Conservation (phyloP, 2,888 invertebrate genomes). For the Drosophila phalerata region DNA sequence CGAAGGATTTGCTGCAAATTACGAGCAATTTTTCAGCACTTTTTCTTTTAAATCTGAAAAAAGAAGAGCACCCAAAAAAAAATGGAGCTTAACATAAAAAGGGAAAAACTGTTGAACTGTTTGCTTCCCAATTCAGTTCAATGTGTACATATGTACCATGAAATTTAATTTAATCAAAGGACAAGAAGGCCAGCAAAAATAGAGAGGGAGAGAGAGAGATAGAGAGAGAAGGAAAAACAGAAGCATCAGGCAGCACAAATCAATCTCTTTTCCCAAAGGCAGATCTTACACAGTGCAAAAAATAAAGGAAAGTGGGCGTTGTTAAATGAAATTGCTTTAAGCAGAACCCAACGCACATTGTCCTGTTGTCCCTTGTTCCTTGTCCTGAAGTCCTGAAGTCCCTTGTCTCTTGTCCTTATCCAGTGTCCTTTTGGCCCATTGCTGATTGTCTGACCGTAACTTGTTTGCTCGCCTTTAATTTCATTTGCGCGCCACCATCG, state of each 20-base stretch:
- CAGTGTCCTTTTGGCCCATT: constrained; percentile 73
- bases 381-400: constrained; percentile 26
- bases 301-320: constrained; percentile 50
- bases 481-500: constrained; percentile 72
- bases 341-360: constrained; percentile 66
- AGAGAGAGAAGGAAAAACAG: background rate
- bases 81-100: constrained; percentile 15
- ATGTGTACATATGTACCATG: constrained; percentile 80
- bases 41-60: constrained; percentile 63
- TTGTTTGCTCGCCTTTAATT: constrained; percentile 84
- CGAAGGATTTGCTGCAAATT: constrained; percentile 76
- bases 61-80: constrained; percentile 24
- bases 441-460: constrained; percentile 81
- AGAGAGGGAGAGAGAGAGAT: background rate
- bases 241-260: constrained; percentile 75
- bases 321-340: constrained; percentile 78
- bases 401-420: constrained; percentile 62
- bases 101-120: constrained; percentile 21
- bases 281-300: constrained; percentile 30
- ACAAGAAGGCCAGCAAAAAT: constrained; percentile 71
- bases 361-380: constrained; percentile 41
- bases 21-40: constrained; percentile 74
- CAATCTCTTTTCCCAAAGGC: constrained; percentile 80
- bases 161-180: constrained; percentile 84
- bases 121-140: constrained; percentile 51